Conservation (phyloP, 2,113 vertebrate species). For the Australoheros scitulus region DNA sequence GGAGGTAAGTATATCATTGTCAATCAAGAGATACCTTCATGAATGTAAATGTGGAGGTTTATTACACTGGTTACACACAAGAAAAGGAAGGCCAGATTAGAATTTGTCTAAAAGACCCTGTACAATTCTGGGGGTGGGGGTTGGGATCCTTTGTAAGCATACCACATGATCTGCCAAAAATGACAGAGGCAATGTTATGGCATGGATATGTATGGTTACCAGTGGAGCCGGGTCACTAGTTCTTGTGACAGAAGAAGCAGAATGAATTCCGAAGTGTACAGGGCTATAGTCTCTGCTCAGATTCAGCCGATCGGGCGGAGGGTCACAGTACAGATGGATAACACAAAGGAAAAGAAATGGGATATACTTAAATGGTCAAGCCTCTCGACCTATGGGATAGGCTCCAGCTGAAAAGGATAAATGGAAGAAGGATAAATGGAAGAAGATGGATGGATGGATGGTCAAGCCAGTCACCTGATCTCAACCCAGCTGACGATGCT, state of each 20-base stretch:
- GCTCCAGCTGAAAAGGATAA: background rate
- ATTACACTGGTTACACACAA: background rate
- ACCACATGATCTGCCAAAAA: background rate
- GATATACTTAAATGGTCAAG: too few relatives aligned
- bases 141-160: background rate
- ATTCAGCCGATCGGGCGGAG: background rate
- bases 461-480: too few relatives aligned
- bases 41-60: background rate
- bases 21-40: background rate
- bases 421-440: background rate
- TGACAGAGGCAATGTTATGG: background rate
- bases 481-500: too few relatives aligned
- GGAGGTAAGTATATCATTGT: background rate
- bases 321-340: background rate
- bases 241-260: background rate
- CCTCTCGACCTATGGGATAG: background rate
- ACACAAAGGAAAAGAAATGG: too few relatives aligned
- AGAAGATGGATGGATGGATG: background rate
- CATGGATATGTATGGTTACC: background rate
- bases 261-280: background rate
- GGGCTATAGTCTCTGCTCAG: too few relatives aligned
- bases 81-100: background rate
- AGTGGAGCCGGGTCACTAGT: background rate
- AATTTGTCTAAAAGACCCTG: too few relatives aligned
- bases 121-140: too few relatives aligned